phyloP scores from a whole-genome alignment of 2,888 invertebrate genomes.

The Odontocerum albicorne region DNA sequence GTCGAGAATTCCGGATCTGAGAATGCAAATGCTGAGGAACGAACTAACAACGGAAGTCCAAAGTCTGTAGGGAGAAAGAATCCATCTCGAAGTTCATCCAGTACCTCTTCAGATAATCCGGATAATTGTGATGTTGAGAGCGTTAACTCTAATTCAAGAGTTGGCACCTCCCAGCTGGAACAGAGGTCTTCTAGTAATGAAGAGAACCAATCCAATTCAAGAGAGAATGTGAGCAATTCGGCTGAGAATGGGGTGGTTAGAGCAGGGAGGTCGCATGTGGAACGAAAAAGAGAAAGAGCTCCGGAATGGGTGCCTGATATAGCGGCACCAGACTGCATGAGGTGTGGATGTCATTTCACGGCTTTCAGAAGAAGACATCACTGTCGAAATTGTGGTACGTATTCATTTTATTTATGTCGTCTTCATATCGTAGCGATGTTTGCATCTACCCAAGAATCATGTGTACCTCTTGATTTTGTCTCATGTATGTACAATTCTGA shows the following conservation, averaged over 20 bases:
- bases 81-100: constrained; percentile 14
- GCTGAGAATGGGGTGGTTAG: background rate
- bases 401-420: too few relatives aligned
- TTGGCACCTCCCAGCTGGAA: constrained; percentile 1
- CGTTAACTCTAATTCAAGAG: background rate
- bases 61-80: constrained; percentile 1
- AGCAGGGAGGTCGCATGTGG: background rate
- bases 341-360: constrained; percentile 90
- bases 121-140: constrained; percentile 10
- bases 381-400: constrained; percentile 89
- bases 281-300: constrained; percentile 58
- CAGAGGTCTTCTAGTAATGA: background rate
- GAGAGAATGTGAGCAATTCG: background rate
- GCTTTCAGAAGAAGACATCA: constrained; percentile 95
- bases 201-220: background rate
- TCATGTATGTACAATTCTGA: too few relatives aligned
- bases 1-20: too few relatives aligned
- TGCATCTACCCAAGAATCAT: too few relatives aligned
- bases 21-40: too few relatives aligned
- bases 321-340: constrained; percentile 89
- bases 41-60: background rate
- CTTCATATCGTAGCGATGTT: too few relatives aligned
- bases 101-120: constrained; percentile 10
- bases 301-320: constrained; percentile 97
- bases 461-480: too few relatives aligned